Base-by-base conservation (phyloP, 2,888 invertebrate species). In the Thelaira solivaga region DNA sequence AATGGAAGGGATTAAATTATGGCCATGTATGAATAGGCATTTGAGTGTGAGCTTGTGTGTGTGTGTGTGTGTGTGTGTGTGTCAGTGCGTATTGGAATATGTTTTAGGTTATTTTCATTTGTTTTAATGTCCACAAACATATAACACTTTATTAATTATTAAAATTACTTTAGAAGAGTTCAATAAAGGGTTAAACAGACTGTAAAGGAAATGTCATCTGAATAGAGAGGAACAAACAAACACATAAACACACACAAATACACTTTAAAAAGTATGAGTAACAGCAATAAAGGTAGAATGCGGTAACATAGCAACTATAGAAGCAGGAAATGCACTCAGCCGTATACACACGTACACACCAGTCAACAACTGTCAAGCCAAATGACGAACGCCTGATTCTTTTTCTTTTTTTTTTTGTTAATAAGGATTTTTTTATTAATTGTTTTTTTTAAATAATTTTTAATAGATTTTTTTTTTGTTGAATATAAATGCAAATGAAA, bases 71-170 rank as follows among this genome's bases (percentile, higher is more conserved):
- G 16, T 34, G n/a, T 36, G 24, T 13, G 13, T 41, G 41, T 67
- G n/a, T n/a, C n/a, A n/a, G 5, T 64, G 10, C 29, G 16, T 34
- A 8, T 36, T 18, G 8, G 13, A 31, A 51, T 67, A 8, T 34
- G 41, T 55, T 67, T 67, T 68, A 45, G 55, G 67, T 45, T 68
- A 57, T 68, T 62, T 47, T 26, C 51, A 67, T 64, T 57, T 61
- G 39, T 67, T 73, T 73, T 29, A 74, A 36, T 78, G 74, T 74
- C 74, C 64, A 65, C 61, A 78, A 78, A 78, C 69, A 78, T 61
- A 74, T 53, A 74, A 78, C 78, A 78, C 78, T 78, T 74, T 78
- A 74, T 78, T 78, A 78, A 78, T 78, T 78, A 78, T 78, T 78
- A 78, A 78, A 78, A 78, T 74, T 78, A 69, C 78, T 78, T 78